Conservation (phyloP, 2,113 vertebrate species). For the Ursus arctos region DNA sequence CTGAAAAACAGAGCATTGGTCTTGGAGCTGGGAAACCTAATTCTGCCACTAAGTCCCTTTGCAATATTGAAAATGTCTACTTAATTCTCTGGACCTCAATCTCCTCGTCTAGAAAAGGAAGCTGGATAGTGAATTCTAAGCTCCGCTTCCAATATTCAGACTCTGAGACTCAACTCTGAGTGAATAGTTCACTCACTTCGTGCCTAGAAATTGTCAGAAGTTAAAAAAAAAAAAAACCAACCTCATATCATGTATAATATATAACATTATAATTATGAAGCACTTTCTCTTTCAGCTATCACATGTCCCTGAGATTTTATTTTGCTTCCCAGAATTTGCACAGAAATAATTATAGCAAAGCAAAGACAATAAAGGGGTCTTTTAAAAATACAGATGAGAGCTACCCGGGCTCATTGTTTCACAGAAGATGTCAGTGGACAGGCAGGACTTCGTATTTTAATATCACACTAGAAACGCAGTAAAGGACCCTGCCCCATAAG, state of each 20-base stretch:
- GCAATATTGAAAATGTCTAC: not conserved
- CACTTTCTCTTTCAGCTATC: not conserved
- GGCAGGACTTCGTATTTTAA: not conserved
- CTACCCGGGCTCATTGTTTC: not conserved
- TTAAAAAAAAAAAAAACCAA: not conserved
- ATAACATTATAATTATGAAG: not conserved
- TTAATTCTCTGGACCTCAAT: not conserved
- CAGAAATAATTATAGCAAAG: slow-evolving; percentile 17
- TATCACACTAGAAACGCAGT: not conserved
- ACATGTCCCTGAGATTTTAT: not conserved
- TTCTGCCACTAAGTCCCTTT: not conserved
- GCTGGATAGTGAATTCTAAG: not conserved
- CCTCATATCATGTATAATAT: not conserved
- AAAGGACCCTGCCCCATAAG: not conserved
- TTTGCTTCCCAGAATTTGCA: slow-evolving; percentile 18
- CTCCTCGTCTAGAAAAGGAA: slow-evolving; percentile 7
- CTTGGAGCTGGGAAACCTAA: not conserved
- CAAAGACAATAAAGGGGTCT: not conserved
- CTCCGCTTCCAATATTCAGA: not conserved
- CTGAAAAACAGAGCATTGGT: slow-evolving; percentile 19
- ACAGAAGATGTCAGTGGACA: not conserved
- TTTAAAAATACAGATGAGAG: not conserved
- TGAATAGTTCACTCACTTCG: not conserved
- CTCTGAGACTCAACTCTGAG: not conserved
- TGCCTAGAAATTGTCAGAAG: not conserved